phyloP scores from a whole-genome alignment of 2,797 vertebrate species.

The Pristis pectinata region DNA sequence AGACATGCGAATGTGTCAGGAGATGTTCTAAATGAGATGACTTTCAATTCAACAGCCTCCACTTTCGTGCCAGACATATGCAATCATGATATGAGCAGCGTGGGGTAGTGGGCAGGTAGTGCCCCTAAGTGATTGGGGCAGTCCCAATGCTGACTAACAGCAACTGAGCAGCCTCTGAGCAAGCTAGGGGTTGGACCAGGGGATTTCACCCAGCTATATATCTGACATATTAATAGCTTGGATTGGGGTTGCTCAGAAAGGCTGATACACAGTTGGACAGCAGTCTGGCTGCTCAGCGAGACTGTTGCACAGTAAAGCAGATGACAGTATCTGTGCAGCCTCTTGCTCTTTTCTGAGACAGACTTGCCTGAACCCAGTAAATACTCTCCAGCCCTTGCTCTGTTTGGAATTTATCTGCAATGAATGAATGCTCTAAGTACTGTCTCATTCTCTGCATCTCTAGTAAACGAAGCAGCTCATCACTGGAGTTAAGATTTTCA shows the following conservation, averaged over 20 bases:
- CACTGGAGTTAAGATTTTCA: neutral
- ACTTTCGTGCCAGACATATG: neutral
- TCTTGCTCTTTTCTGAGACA: neutral
- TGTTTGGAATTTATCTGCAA: neutral
- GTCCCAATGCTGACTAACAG: constrained; percentile 24
- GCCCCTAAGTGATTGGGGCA: constrained; percentile 24
- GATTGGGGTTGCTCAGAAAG: neutral
- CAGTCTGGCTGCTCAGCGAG: neutral
- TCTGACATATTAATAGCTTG: constrained; percentile 21
- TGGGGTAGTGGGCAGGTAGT: constrained; percentile 4
- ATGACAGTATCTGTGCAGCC: neutral
- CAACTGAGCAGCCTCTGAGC: constrained; percentile 13
- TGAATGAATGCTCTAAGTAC: neutral
- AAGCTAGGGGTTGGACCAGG: constrained; percentile 16
- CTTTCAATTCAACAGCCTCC: constrained; percentile 29
- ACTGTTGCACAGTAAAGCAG: neutral
- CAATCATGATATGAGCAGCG: constrained; percentile 2
- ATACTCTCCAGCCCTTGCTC: neutral
- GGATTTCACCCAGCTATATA: constrained; percentile 28
- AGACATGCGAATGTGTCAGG: constrained; percentile 24
- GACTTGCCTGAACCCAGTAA: neutral
- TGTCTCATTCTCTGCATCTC: neutral
- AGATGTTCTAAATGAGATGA: constrained; percentile 34
- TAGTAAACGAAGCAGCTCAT: neutral
- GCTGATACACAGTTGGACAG: neutral